Evolutionary conservation across 2,888 invertebrate genomes (phyloP), one percentile per base, ranked within the genome.

Genomic region (Diplolepis rosae): DNA sequence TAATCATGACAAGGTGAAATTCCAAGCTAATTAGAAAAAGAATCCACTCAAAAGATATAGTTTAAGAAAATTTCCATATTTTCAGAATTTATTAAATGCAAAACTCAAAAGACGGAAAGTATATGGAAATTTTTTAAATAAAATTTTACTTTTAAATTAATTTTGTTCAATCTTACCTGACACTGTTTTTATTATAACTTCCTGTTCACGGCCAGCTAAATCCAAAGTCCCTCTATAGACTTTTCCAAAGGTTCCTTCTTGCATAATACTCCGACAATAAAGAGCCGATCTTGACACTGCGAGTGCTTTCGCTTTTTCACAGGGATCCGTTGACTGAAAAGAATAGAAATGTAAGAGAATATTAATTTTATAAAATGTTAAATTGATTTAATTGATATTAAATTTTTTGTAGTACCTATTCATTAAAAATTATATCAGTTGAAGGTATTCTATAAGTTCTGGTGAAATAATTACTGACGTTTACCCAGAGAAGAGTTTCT

Each of bases 231-330:
- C 97, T 80, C 93, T 93, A 89, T 95, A 96, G 48, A 97, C 93
- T 73, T 94, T 92, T 1, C 97, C 97, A 86, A 96, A 98, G 52
- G 96, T 96, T 35, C 97, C 98, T 90, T 95, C 94, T 80, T 94
- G 94, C 1, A 93, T 89, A 1, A 93, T 87, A 61, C 91, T 90
- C 74, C 92, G 91, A 30, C 93, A 89, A 7, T 90, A 90, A 35
- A 94, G 91, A 77, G 92, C 92, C 13, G 92, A 90, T n/a, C 92
- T 90, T 27, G 92, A 90, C 3, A 93, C 91, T 3, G 92, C 90
- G 27, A 93, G 90, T 51, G 91, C 89, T 18, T 92, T 91, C 4
- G 93, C 90, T 73, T 93, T 92, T 79, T 93, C 93, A 1, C 91
- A 91, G 1, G 93, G 93, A 77, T 90, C 90, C 32, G 87, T 84